phyloP scores from a whole-genome alignment of 2,797 vertebrate genomes.

The Tokudaia muenninki region DNA sequence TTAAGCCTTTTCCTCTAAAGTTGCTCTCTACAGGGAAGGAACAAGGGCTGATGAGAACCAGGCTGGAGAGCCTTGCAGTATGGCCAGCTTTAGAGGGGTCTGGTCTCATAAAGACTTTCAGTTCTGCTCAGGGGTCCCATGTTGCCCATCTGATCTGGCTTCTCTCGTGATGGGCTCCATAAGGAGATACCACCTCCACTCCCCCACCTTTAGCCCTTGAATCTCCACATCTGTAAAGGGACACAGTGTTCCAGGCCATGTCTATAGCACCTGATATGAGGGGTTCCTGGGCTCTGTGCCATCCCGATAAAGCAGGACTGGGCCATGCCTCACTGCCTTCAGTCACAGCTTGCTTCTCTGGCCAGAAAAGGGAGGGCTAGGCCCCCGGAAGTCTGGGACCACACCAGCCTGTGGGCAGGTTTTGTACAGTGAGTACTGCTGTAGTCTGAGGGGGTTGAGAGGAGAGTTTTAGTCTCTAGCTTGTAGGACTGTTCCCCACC shows the following conservation, averaged over 20 bases:
- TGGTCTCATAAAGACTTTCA: not conserved
- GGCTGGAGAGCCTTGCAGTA: not conserved
- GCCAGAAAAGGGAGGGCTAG: slow-evolving; percentile 4
- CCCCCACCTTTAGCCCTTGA: not conserved
- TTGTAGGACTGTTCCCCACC: not conserved
- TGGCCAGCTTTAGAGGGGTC: not conserved
- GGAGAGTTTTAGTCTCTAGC: not conserved
- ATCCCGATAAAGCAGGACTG: slow-evolving; percentile 69
- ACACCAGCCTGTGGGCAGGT: not conserved
- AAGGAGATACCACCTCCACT: not conserved
- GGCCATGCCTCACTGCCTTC: slow-evolving; percentile 31
- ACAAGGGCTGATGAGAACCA: not conserved
- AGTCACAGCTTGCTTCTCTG: not conserved
- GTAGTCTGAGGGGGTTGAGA: not conserved
- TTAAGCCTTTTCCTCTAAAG: not conserved
- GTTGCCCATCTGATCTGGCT: not conserved
- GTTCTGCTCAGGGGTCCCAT: not conserved
- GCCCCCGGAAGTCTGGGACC: not conserved
- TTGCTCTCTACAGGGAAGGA: not conserved
- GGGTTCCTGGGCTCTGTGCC: not conserved
- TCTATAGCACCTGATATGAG: not conserved
- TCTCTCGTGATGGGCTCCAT: not conserved
- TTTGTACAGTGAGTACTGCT: not conserved
- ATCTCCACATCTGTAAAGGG: not conserved
- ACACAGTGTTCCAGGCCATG: slow-evolving; percentile 30